phyloP scores from a whole-genome alignment of 2,113 vertebrate species.

The Cygnus atratus region DNA sequence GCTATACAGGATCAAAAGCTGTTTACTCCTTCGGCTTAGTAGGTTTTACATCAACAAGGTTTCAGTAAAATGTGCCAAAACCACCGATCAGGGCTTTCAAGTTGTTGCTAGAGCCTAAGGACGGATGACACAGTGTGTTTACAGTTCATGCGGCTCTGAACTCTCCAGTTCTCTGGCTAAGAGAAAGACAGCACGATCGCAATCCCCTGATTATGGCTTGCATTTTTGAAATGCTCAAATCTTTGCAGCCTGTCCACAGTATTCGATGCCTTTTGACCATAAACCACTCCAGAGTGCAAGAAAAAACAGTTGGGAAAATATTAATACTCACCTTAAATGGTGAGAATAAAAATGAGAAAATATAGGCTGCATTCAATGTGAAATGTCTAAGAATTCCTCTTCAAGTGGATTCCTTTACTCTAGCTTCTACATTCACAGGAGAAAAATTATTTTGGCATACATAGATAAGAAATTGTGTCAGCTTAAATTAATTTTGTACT shows the following conservation, averaged over 20 bases:
- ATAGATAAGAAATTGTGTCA: not conserved
- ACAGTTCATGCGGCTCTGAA: not conserved
- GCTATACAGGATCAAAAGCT: constrained; percentile 29
- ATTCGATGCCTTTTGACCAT: not conserved
- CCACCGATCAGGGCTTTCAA: not conserved
- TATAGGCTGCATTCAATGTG: not conserved
- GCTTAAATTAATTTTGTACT: not conserved
- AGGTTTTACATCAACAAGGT: not conserved
- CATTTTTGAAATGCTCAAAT: not conserved
- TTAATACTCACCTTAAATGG: not conserved
- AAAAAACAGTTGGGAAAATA: not conserved
- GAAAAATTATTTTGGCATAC: constrained; percentile 1
- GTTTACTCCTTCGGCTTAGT: constrained; percentile 10
- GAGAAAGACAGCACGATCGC: not conserved
- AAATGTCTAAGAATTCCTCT: not conserved
- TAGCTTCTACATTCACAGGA: not conserved
- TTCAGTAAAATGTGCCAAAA: constrained; percentile 49
- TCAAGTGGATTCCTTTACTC: not conserved
- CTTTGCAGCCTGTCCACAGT: not conserved
- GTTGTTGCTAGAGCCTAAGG: constrained; percentile 42
- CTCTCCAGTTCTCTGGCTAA: not conserved
- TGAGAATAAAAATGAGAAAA: not conserved
- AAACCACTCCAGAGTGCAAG: not conserved
- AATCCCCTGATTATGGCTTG: not conserved
- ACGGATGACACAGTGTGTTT: constrained; percentile 60